Base-by-base conservation (phyloP, 2,113 vertebrate species). In the Andinoacara biseriatus region DNA sequence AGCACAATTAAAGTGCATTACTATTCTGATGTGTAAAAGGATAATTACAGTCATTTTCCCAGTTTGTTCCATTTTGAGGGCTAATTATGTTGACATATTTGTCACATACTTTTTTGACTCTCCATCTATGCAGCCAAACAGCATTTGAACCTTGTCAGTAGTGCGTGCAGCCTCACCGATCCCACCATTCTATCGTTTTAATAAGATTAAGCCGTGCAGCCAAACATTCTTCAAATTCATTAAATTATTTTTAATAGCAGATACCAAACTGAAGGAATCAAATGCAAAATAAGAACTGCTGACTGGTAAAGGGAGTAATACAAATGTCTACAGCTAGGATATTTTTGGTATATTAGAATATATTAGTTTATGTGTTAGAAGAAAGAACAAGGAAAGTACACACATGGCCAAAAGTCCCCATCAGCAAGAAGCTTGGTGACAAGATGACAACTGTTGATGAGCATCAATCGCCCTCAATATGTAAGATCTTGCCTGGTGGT, bases 1-100 rank as follows among this genome's bases (percentile, higher is more conserved):
- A 76, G 35, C 54, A 77, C 31, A 72, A 8, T 20, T 72, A 72
- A 46, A 78, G 8, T 56, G 33, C 26, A 59, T 81, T 74, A 82
- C 35, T 56, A 83, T 58, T 76, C 46, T 81, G 29, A 87, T 80
- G 46, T 60, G 58, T 86, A 59, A 81, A 78, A 74, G 26, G 31
- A 81, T 69, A 60, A 89, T 89, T 82, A 58, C 20, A 76, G 75
- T 84, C 61, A 87, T 89, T 83, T 86, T 77, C 61, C 46, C 67
- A 82, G 82, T 82, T 76, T 62, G 78, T 54, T 43, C 65, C 22
- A 79, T 89, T 76, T 56, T 74, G 52, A 84, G 74, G 65, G 18
- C 31, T 31, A 31, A 74, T 65, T 83, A 63, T 82, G 31, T 79
- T 9, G 18, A 14, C 60, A 6, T 72, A 33, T 74, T 75, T 84